Evolutionary conservation across 2,888 invertebrate genomes (phyloP).

Genomic region (Tipula vernalis): DNA sequence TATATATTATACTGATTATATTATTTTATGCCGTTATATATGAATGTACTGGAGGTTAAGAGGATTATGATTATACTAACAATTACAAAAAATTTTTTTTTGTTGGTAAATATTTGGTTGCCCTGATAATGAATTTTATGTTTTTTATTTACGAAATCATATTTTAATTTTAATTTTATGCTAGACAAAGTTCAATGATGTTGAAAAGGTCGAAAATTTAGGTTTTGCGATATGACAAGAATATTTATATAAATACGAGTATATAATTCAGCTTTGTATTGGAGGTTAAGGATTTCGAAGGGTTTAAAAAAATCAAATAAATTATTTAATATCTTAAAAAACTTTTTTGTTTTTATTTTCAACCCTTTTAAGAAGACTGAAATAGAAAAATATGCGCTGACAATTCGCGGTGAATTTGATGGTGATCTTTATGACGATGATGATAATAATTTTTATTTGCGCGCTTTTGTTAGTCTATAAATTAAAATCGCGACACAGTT

Average conservation of each 20-base stretch:
- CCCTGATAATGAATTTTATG: not conserved
- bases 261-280: not conserved
- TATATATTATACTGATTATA: not conserved
- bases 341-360: not conserved
- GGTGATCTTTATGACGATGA: not conserved
- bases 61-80: not conserved
- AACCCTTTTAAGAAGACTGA: not conserved
- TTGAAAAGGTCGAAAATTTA: slow-evolving; percentile 4
- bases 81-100: not conserved
- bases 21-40: not conserved
- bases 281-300: not conserved
- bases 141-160: not conserved
- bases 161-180: not conserved
- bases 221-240: not conserved
- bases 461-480: not conserved
- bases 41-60: not conserved
- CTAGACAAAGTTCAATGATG: not conserved
- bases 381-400: not conserved
- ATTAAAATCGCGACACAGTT: not conserved
- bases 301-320: not conserved
- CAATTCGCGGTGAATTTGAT: not conserved
- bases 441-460: not conserved
- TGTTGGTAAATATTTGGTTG: slow-evolving; percentile 4
- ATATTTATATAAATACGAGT: not conserved
- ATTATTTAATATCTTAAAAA: not conserved